Percentiles rank a stretch among this genome's conserved stretches.
Conservation (phyloP, 2,888 invertebrate genomes). For the Lasioglossum pauxillum region DNA sequence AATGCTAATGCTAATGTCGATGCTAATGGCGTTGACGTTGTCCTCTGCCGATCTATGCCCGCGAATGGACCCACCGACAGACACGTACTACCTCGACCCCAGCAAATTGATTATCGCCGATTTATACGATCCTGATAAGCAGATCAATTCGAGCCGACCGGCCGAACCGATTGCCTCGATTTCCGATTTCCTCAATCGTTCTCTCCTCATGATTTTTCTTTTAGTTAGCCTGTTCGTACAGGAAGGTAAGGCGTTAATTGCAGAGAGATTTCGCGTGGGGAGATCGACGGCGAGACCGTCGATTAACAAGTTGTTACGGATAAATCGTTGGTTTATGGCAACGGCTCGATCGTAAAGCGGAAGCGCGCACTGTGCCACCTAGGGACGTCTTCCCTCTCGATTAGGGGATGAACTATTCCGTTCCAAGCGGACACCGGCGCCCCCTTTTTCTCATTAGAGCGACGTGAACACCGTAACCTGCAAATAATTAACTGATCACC, state of each 20-base stretch:
- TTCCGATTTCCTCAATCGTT: constrained; percentile 2
- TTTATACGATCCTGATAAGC: constrained; percentile 76
- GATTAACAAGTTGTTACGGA: constrained; percentile 8
- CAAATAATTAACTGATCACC: not conserved
- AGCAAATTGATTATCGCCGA: constrained; percentile 77
- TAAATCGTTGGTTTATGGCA: constrained; percentile 1
- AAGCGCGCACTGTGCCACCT: not conserved
- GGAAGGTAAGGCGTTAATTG: not conserved
- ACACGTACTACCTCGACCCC: constrained; percentile 57
- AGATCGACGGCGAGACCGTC: not conserved
- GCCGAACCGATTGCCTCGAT: constrained; percentile 60
- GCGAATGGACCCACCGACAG: constrained; percentile 68
- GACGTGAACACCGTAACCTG: not conserved
- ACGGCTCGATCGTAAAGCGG: not conserved
- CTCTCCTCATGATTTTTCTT: not conserved
- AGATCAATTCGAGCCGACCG: constrained; percentile 66
- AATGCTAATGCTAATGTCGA: constrained; percentile 78
- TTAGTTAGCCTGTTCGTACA: not conserved
- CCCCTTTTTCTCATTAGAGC: not conserved
- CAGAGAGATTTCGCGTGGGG: not conserved
- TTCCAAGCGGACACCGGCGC: not conserved
- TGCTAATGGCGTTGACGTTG: constrained; percentile 71
- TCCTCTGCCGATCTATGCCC: constrained; percentile 66
- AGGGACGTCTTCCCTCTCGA: constrained; percentile 7
- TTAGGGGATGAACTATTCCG: constrained; percentile 7